Evolutionary conservation across 2,797 vertebrate species (phyloP).

Genomic region (Decapterus maruadsi): DNA sequence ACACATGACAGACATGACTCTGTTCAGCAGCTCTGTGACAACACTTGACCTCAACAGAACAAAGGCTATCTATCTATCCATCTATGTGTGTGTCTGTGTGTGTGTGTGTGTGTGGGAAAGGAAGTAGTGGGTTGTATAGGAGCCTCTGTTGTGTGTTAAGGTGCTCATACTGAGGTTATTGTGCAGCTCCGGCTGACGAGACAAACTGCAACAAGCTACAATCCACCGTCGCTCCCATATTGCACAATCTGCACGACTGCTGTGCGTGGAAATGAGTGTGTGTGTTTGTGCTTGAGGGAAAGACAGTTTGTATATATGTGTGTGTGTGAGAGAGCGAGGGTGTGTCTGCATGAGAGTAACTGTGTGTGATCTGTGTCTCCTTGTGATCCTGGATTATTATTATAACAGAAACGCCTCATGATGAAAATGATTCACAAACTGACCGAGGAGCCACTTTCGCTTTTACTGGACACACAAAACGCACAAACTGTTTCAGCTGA

Average conservation of each 20-base stretch:
- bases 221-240: constrained; percentile 4
- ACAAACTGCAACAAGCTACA: constrained; percentile 13
- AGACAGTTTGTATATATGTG: not conserved
- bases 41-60: constrained; percentile 46
- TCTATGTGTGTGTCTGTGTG: not conserved
- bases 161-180: constrained; percentile 45
- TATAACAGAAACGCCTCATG: not conserved
- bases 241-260: constrained; percentile 8
- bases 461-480: not conserved
- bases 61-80: constrained; percentile 40
- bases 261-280: constrained; percentile 7
- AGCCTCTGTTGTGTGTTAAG: constrained; percentile 25
- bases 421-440: not conserved
- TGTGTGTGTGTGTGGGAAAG: constrained; percentile 18
- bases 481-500: not conserved
- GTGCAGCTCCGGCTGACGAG: constrained; percentile 23
- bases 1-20: constrained; percentile 55
- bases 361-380: constrained; percentile 3
- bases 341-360: constrained; percentile 10
- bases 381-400: not conserved
- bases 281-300: not conserved
- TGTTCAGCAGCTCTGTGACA: constrained; percentile 55
- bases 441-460: not conserved
- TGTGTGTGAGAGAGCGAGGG: not conserved
- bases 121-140: constrained; percentile 14